Conservation (phyloP, 2,113 vertebrate species). For the Eupsittula cactorum region DNA sequence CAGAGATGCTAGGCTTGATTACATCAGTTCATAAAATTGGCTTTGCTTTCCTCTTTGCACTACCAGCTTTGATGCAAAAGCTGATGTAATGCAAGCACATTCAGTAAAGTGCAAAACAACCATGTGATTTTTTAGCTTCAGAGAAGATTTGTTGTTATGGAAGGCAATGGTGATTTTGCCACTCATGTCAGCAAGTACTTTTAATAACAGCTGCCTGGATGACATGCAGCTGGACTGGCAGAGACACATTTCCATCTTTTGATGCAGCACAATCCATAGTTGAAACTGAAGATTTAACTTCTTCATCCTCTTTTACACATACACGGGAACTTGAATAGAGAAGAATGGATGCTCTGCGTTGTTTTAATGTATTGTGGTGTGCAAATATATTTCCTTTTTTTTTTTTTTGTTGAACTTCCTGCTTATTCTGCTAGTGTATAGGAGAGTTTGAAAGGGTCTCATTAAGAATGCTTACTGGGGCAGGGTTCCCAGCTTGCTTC, state of each 20-base stretch:
- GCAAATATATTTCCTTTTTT: background rate
- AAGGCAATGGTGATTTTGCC: background rate
- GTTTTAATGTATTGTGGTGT: background rate
- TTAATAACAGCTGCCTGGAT: background rate
- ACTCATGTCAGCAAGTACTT: background rate
- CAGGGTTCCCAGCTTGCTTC: background rate
- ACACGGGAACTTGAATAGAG: background rate
- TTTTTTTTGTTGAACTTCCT: background rate
- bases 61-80: slow-evolving; percentile 16
- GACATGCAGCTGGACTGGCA: background rate
- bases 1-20: background rate
- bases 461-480: background rate
- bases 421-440: background rate
- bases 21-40: slow-evolving; percentile 24
- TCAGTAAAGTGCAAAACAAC: background rate
- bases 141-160: background rate
- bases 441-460: background rate
- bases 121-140: background rate
- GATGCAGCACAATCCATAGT: accelerated
- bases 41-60: slow-evolving; percentile 25
- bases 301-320: background rate
- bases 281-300: background rate
- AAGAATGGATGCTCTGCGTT: background rate
- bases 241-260: background rate
- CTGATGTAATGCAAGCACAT: background rate